phyloP scores from a whole-genome alignment of 2,888 invertebrate species.

The Erebia aethiops region DNA sequence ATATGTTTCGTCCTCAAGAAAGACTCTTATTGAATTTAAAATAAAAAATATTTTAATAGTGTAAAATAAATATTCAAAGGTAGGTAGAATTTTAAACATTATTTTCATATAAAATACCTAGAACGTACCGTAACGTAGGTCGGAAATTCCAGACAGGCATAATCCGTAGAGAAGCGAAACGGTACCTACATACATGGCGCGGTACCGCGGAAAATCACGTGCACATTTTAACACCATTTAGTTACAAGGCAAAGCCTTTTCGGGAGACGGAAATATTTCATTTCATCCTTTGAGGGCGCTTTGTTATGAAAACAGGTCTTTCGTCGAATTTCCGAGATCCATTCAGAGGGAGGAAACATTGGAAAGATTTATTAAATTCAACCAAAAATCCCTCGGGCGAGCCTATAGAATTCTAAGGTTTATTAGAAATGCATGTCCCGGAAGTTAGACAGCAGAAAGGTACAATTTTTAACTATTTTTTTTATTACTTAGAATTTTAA shows the following conservation, averaged over 20 bases:
- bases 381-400: constrained; percentile 46
- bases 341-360: constrained; percentile 59
- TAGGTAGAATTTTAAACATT: not conserved
- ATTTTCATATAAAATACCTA: constrained; percentile 2
- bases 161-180: constrained; percentile 14
- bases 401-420: no score
- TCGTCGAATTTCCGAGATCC: constrained; percentile 50
- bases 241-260: constrained; percentile 40
- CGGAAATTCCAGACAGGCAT: constrained; percentile 27
- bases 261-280: constrained; percentile 54
- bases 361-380: constrained; percentile 67
- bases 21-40: no score
- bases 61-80: not conserved
- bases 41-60: no score
- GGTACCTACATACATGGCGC: constrained; percentile 3
- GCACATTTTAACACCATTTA: constrained; percentile 49
- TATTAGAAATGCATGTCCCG: no score
- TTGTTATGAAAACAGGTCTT: constrained; percentile 63
- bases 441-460: no score
- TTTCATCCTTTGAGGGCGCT: constrained; percentile 55
- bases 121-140: not conserved
- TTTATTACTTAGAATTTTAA: no score
- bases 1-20: no score
- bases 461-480: no score
- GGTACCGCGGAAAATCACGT: constrained; percentile 48